Evolutionary conservation across 2,888 invertebrate genomes (phyloP).

Genomic region (Campoletis raptor): DNA sequence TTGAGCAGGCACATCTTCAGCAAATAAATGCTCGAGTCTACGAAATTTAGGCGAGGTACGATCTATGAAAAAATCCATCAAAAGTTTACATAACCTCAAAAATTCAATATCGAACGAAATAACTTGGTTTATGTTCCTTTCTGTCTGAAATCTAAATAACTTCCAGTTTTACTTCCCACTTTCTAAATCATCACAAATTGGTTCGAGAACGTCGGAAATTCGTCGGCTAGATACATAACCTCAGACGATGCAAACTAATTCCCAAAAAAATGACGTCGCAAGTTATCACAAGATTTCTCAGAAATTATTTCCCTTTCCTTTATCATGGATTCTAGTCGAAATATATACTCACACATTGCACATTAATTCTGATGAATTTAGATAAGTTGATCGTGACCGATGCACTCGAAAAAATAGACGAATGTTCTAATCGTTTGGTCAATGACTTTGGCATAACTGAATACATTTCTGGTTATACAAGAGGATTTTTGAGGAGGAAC

Average conservation of each 20-base stretch:
- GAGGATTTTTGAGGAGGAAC: no score
- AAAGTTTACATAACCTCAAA: not conserved
- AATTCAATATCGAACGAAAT: not conserved
- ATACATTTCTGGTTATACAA: no score
- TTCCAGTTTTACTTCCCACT: not conserved
- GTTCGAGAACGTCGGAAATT: not conserved
- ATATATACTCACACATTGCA: slow-evolving; percentile 19
- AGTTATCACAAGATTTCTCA: not conserved
- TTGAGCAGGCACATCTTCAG: slow-evolving; percentile 68
- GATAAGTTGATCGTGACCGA: not conserved
- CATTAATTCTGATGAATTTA: not conserved
- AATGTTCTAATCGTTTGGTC: not conserved
- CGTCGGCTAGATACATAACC: not conserved
- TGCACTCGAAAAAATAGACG: not conserved
- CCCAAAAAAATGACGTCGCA: not conserved
- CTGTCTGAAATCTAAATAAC: not conserved
- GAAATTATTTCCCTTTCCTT: not conserved
- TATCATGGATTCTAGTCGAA: not conserved
- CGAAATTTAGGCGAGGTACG: slow-evolving; percentile 58
- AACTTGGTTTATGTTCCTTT: not conserved
- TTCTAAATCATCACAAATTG: not conserved
- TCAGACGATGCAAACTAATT: not conserved
- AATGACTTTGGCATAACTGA: no score
- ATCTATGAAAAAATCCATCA: slow-evolving; percentile 30
- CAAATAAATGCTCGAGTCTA: slow-evolving; percentile 49